Conservation (phyloP, 2,113 vertebrate species). For the Leptodactylus fuscus region DNA sequence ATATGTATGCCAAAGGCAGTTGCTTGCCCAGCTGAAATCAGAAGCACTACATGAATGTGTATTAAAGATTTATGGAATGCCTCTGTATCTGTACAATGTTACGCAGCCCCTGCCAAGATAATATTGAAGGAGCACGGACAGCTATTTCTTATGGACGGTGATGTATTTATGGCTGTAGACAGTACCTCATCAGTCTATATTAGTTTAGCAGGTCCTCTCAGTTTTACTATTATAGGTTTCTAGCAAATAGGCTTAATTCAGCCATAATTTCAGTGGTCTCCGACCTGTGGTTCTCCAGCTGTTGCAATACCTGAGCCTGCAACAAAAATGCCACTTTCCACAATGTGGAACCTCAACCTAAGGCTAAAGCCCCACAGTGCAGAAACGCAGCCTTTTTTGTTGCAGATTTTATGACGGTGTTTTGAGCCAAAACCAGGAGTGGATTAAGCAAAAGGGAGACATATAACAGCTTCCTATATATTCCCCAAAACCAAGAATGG, state of each 20-base stretch:
- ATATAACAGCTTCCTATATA: no score
- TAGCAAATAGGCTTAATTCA: background rate
- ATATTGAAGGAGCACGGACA: conserved; percentile 41
- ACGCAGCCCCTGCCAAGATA: conserved; percentile 40
- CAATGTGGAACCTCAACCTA: no score
- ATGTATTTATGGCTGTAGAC: conserved; percentile 49
- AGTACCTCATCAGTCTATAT: conserved; percentile 1
- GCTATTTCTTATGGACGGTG: background rate
- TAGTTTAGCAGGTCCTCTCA: background rate
- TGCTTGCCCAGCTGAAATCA: conserved; percentile 3
- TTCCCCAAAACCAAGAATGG: no score
- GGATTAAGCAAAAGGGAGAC: no score
- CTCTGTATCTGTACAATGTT: conserved; percentile 35
- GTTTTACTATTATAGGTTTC: background rate
- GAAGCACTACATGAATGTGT: conserved; percentile 11
- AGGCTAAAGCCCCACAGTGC: no score
- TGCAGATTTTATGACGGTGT: no score
- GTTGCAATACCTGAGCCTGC: no score
- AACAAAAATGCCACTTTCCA: no score
- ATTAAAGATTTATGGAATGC: conserved; percentile 51
- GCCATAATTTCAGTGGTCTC: background rate
- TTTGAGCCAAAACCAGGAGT: no score
- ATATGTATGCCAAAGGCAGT: conserved; percentile 42
- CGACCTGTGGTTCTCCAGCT: background rate
- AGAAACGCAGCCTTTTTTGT: no score